Percentiles rank a stretch among this genome's conserved stretches.
phyloP scores from a whole-genome alignment of 2,888 invertebrate genomes.

The Callyntrura sp. region DNA sequence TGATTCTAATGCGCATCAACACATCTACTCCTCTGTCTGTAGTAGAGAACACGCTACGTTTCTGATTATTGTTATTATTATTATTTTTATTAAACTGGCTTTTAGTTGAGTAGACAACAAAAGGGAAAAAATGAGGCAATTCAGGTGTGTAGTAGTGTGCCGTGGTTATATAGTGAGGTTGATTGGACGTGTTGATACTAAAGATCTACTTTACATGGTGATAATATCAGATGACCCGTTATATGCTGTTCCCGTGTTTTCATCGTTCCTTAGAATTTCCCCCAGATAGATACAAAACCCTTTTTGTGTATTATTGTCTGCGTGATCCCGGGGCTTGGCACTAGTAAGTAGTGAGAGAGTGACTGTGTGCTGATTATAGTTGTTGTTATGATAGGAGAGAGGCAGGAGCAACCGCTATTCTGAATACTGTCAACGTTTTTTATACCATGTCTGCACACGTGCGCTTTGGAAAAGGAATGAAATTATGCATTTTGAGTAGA shows the following conservation, averaged over 20 bases:
- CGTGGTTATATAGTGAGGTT: slow-evolving; percentile 23
- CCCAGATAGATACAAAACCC: background rate
- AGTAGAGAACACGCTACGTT: background rate
- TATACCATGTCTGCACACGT: background rate
- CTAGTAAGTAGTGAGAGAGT: too few relatives aligned
- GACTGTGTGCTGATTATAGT: background rate
- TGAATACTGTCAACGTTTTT: too few relatives aligned
- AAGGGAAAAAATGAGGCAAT: slow-evolving; percentile 1
- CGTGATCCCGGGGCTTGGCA: too few relatives aligned
- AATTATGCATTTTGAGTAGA: background rate
- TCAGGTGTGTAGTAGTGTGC: slow-evolving; percentile 41
- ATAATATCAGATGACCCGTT: slow-evolving; percentile 70
- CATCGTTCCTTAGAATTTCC: slow-evolving; percentile 26
- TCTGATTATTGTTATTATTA: background rate
- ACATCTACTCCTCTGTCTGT: background rate
- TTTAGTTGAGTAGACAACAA: background rate
- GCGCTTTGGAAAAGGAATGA: background rate
- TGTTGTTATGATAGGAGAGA: too few relatives aligned
- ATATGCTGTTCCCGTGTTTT: slow-evolving; percentile 68
- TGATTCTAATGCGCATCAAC: too few relatives aligned
- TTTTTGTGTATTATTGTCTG: background rate
- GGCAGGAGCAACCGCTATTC: too few relatives aligned
- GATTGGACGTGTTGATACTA: slow-evolving; percentile 74
- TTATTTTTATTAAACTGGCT: background rate
- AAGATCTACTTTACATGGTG: slow-evolving; percentile 72